Base-by-base conservation (phyloP, 2,113 vertebrate genomes). In the Heterotilapia buettikoferi region DNA sequence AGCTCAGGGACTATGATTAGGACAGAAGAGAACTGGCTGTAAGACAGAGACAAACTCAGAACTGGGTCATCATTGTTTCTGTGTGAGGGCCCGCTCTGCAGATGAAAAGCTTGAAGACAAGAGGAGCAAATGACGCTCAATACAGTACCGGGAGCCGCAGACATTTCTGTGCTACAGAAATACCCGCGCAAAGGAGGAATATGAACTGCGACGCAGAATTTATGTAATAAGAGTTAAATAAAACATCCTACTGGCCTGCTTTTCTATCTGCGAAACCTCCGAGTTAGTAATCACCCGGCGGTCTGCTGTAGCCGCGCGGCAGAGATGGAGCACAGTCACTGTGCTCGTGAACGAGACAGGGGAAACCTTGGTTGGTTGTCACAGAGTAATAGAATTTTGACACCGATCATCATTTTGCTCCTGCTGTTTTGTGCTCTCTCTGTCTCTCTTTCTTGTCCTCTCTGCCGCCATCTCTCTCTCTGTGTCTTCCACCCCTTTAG, bases 61-160 rank as follows among this genome's bases (percentile, higher is more conserved):
- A 96, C 89, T 96, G 92, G 95, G 95, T 96, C 95, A 96, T 95
- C 94, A 93, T 94, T 94, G 93, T 95, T 94, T 93, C 92, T 91
- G 88, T 91, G 91, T 89, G 93, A 96, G 93, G 92, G 91, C 88
- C 92, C 36, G 84, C 93, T 93, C 91, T 88, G 92, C 93, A 94
- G 91, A 95, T 95, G 93, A 95, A 95, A 95, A 93, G 93, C 92
- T 93, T 14, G 76, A 95, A 93, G 92, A 94, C 88, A 88, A 90
- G 91, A 87, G 84, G 73, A 91, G 90, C 84, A 90, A 94, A 88
- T 81, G 84, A 89, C 31, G 76, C 84, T 92, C 84, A 19, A 76
- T 88, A 76, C 92, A 87, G 87, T 90, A 89, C 86, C 63, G 26
- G 86, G 89, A 94, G 92, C 90, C 85, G 66, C 18, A 93, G 92